These are phyloP conservation scores for Cremastinae sp. DNA, from an alignment of 2,888 invertebrate genomes.

Conservation along the genomic window DNA sequence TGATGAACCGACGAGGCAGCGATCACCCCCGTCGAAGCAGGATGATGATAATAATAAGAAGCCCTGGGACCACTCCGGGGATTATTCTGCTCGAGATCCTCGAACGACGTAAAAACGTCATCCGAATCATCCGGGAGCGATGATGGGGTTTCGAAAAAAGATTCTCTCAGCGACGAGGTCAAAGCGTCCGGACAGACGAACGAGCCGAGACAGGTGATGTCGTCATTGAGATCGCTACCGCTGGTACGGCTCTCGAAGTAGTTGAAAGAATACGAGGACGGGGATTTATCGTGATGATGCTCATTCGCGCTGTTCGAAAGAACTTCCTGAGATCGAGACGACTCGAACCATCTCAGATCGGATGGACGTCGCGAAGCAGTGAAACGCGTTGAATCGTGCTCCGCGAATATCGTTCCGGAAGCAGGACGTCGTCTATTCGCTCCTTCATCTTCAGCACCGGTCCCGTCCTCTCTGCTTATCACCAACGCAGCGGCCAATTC, in stretches of 20 bases:
- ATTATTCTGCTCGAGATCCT: slow-evolving; percentile 74
- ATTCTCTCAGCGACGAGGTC: slow-evolving; percentile 75
- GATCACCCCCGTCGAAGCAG: too few relatives aligned
- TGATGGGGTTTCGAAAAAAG: slow-evolving; percentile 74
- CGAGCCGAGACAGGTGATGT: slow-evolving; percentile 73
- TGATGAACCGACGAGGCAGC: too few relatives aligned
- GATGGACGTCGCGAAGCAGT: slow-evolving; percentile 76
- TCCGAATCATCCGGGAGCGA: slow-evolving; percentile 75
- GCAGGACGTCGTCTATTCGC: too few relatives aligned
- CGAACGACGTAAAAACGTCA: slow-evolving; percentile 76
- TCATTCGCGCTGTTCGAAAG: slow-evolving; percentile 71
- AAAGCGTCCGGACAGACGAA: slow-evolving; percentile 76
- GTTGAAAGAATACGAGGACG: slow-evolving; percentile 76
- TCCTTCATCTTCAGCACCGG: too few relatives aligned
- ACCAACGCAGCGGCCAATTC: slow-evolving; percentile 68
- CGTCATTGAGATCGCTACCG: slow-evolving; percentile 75
- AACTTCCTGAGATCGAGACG: slow-evolving; percentile 76
- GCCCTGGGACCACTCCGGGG: too few relatives aligned
- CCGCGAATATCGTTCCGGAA: slow-evolving; percentile 71
- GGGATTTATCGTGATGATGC: slow-evolving; percentile 71
- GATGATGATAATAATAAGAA: too few relatives aligned
- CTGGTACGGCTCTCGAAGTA: slow-evolving; percentile 74
- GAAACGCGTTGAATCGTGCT: slow-evolving; percentile 75
- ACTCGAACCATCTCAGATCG: slow-evolving; percentile 77
- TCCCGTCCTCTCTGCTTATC: slow-evolving; percentile 63